phyloP scores from a whole-genome alignment of 1,140 invertebrate genomes.

The Anoplolepis gracilipes region DNA sequence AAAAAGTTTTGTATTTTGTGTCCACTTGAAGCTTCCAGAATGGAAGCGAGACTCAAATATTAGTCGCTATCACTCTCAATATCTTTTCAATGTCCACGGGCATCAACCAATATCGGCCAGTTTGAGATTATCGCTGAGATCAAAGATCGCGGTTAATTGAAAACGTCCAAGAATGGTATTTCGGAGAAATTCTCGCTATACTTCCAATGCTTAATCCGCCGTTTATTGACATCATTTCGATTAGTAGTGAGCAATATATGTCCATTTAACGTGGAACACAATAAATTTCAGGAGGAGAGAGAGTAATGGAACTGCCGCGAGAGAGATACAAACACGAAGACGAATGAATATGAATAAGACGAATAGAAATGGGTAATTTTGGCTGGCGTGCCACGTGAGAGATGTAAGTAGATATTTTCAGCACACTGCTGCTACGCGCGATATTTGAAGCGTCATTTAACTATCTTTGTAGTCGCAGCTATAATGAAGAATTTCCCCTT shows the following conservation, averaged over 20 bases:
- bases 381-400: background rate
- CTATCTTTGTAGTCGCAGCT: conserved; percentile 1
- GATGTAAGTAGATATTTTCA: conserved; percentile 25
- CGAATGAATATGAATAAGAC: conserved; percentile 34
- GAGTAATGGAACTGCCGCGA: background rate
- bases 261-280: background rate
- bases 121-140: conserved; percentile 57
- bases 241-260: background rate
- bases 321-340: conserved; percentile 18
- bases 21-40: background rate
- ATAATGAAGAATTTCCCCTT: background rate
- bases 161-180: conserved; percentile 34
- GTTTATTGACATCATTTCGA: background rate
- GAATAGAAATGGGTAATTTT: conserved; percentile 29
- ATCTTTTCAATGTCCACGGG: background rate
- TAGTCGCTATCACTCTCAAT: background rate
- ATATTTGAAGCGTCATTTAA: conserved; percentile 41
- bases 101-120: conserved; percentile 42
- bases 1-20: background rate
- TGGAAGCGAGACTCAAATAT: background rate
- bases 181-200: background rate
- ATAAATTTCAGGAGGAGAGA: background rate
- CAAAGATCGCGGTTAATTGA: conserved; percentile 65
- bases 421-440: background rate
- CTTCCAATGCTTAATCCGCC: background rate